Percentiles rank a stretch among this genome's conserved stretches.
These are phyloP conservation scores for Jacana jacana DNA, from an alignment of 2,113 vertebrate genomes.

Conservation along the genomic window DNA sequence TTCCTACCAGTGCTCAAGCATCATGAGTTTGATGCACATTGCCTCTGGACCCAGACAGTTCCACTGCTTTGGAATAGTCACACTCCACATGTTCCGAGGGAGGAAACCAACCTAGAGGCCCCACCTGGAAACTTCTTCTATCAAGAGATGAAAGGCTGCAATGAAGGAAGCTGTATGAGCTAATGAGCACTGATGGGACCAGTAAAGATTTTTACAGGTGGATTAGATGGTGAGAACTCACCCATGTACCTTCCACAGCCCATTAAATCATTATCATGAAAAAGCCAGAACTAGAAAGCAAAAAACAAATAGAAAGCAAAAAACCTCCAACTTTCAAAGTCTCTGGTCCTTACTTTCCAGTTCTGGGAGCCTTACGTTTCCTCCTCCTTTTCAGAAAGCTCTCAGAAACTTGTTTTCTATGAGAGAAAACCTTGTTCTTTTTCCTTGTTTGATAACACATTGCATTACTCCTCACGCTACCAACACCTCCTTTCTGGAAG, in stretches of 20 bases:
- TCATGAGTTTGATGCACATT: not conserved
- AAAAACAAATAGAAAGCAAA: not conserved
- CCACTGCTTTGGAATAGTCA: not conserved
- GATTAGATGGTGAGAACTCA: not conserved
- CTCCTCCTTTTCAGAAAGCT: not conserved
- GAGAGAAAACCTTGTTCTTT: not conserved
- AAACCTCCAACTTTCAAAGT: not conserved
- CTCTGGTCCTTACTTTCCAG: not conserved
- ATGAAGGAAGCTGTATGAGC: not conserved
- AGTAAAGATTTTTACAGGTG: not conserved
- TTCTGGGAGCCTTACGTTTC: not conserved
- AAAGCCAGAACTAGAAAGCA: not conserved
- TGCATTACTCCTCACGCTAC: not conserved
- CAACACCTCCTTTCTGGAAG: not conserved
- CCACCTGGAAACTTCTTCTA: not conserved
- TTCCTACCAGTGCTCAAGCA: not conserved
- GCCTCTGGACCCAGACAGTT: not conserved
- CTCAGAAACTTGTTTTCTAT: not conserved
- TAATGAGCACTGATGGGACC: not conserved
- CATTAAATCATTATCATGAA: not conserved
- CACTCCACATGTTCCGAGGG: accelerated
- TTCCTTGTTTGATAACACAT: not conserved
- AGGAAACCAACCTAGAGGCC: not conserved
- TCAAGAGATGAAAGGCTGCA: not conserved
- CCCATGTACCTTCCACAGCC: not conserved